phyloP scores from a whole-genome alignment of 2,113 vertebrate species.

The Uria lomvia region DNA sequence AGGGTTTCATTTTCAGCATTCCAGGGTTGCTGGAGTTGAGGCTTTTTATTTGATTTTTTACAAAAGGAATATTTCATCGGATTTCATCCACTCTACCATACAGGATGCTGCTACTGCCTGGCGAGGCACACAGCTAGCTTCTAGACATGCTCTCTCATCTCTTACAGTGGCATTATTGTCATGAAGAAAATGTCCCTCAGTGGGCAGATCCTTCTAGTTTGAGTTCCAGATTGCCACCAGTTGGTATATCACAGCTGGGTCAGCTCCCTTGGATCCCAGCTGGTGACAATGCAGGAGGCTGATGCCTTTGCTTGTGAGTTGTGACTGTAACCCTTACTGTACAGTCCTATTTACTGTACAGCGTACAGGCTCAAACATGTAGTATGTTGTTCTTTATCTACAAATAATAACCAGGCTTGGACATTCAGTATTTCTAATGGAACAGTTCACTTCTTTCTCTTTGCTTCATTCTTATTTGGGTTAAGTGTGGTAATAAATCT shows the following conservation, averaged over 20 bases:
- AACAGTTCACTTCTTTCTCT: neutral
- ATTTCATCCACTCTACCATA: neutral
- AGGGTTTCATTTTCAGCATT: conserved; percentile 23
- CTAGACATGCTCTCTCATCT: neutral
- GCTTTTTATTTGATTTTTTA: neutral
- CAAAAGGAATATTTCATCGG: neutral
- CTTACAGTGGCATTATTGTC: neutral
- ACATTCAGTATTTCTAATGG: neutral
- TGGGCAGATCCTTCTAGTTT: neutral
- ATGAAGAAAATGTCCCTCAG: neutral
- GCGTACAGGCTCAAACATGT: neutral
- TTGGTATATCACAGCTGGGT: neutral
- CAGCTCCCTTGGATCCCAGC: neutral
- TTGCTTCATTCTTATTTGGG: neutral
- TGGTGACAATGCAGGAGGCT: neutral
- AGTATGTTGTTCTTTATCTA: neutral
- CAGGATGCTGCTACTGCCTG: neutral
- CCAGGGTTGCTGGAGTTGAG: neutral
- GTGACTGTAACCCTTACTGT: neutral
- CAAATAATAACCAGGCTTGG: neutral
- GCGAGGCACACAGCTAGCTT: neutral
- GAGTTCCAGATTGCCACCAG: neutral
- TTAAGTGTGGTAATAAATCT: neutral
- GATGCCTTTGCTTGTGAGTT: neutral
- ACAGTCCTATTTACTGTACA: neutral